Base-by-base conservation (phyloP, 2,113 vertebrate genomes). In the Gallinago media region DNA sequence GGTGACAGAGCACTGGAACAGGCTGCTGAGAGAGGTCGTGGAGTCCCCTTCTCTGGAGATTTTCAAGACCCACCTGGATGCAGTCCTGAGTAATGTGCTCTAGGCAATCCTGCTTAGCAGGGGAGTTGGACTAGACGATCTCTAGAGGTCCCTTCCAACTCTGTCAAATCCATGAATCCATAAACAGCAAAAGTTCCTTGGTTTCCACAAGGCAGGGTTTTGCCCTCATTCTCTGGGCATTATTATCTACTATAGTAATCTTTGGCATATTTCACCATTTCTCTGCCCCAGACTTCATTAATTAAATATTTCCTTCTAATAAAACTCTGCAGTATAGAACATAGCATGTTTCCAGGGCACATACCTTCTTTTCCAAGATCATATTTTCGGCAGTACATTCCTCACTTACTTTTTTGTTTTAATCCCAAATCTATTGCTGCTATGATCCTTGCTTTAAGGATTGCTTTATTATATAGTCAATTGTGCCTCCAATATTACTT, bases 281-380 rank as follows among this genome's bases (percentile, higher is more conserved):
- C 32, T 85, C 47, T 75, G 66, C 34, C 61, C n/a, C 5, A 6
- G 49, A 46, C 27, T 79, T 91, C 49, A 89, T 94, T 92, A 96
- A 96, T 85, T n/a, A 96, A 87, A 61, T 78, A 81, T 76, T 92
- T 94, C 74, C 71, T 96, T 70, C 62, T 75, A 94, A 88, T 76
- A 91, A 85, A 72, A 22, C 62, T 76, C 54, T 66, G 58, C 68
- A 56, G 12, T 76, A 65, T 88, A 82, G 89, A 91, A 22, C 55
- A 65, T 25, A 61, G 77, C 63, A 32, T 40, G 56, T 58, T 95
- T 92, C 84, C 84, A 96, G 62, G 44, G 15, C 66, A 67, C 20
- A n/a, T 72, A 78, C 54, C 77, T 87, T 61, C 81, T 68, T 82
- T 89, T 89, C 62, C 62, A 83, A 66, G 70, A 93, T 87, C 49